Evolutionary conservation across 2,888 invertebrate species (phyloP), one percentile per base, ranked within the genome.

Genomic region (Sericinus montela): DNA sequence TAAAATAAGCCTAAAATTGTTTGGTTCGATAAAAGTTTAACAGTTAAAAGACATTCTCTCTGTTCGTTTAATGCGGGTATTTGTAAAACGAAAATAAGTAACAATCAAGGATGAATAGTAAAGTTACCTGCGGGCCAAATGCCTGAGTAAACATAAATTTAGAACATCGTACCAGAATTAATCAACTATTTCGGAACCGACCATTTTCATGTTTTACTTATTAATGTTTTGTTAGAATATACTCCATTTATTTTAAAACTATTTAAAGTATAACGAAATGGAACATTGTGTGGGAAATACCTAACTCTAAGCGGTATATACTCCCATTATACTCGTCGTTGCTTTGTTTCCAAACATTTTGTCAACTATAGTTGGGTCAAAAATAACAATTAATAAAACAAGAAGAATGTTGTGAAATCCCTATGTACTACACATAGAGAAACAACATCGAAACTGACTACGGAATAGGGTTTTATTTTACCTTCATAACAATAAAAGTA

Each of bases 391-490:
- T 19, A 19, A 2, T 19, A 19, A 19, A 19, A 19, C 5, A 81
- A n/a, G n/a, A 75, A 75, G 80, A 83, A 80, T 72, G 75, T 73
- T 81, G 80, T 83, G 75, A 83, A n/a, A n/a, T n/a, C n/a, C n/a
- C n/a, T n/a, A n/a, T n/a, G n/a, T n/a, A n/a, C n/a, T 19, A 80
- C 81, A 81, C 78, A 76, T 75, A 77, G 72, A 79, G 74, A 76
- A 80, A 80, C 75, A 72, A 75, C 80, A 79, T 82, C 82, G 84
- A 86, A 81, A 83, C 75, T 85, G 85, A 82, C 82, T 83, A 85
- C 81, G 79, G 84, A 84, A 87, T 87, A 79, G 78, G 83, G 81
- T 83, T 83, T 82, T 79, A 70, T 69, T 75, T 80, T 76, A 80
- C 84, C 74, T 84, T 86, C n/a, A n/a, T n/a, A n/a, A n/a, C n/a